These are phyloP conservation scores for Ptiloglossa arizonensis DNA, from an alignment of 1,140 invertebrate genomes.

Conservation along the genomic window DNA sequence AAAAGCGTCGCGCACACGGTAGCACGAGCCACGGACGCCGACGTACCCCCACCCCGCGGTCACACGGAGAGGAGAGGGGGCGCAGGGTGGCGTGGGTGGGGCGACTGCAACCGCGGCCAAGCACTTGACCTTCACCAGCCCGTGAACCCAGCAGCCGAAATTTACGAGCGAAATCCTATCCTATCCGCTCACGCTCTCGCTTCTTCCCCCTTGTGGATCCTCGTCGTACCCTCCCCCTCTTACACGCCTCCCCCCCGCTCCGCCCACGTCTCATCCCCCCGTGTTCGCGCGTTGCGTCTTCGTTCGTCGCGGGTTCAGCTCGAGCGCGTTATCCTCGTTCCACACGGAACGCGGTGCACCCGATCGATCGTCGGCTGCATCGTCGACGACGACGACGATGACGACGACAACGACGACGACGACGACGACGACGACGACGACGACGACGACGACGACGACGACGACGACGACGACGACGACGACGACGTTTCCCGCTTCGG, in stretches of 20 bases:
- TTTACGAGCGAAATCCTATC: conserved; percentile 40
- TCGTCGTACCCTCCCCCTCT: not conserved
- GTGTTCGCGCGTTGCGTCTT: conserved; percentile 1
- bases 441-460: too few relatives aligned
- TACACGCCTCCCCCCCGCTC: not conserved
- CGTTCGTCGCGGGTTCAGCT: not conserved
- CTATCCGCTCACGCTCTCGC: not conserved
- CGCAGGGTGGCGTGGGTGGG: too few relatives aligned
- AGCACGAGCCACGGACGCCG: too few relatives aligned
- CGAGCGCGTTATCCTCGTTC: not conserved
- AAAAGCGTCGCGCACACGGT: too few relatives aligned
- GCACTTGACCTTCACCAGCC: conserved; percentile 53
- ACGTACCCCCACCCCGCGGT: too few relatives aligned
- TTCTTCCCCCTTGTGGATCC: not conserved
- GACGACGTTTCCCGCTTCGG: conserved; percentile 30
- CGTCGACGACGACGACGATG: conserved; percentile 14
- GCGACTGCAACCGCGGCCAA: conserved; percentile 26
- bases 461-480: conserved; percentile 10
- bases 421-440: too few relatives aligned
- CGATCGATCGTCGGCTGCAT: conserved; percentile 47
- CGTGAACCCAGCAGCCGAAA: conserved; percentile 47
- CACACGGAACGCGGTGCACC: conserved; percentile 4
- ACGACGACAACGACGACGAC: too few relatives aligned
- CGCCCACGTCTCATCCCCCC: not conserved
- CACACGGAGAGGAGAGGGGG: too few relatives aligned